phyloP scores from a whole-genome alignment of 2,888 invertebrate species.

The Parapristionchus giblindavisi region DNA sequence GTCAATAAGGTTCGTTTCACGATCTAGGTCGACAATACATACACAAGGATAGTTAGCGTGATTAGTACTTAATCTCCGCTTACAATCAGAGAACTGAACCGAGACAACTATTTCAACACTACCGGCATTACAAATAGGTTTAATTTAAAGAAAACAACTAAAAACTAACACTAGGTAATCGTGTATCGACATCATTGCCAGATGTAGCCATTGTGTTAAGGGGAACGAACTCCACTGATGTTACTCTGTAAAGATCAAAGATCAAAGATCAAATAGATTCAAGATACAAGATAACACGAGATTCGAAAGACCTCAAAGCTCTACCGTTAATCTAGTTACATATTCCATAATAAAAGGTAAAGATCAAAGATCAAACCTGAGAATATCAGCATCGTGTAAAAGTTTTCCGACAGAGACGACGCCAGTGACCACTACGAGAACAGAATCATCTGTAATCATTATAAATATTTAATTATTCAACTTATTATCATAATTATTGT shows the following conservation, averaged over 20 bases:
- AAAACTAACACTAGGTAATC: slow-evolving; percentile 63
- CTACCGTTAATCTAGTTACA: not conserved
- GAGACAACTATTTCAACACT: too few species aligned
- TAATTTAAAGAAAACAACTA: too few species aligned
- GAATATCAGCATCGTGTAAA: slow-evolving; percentile 91
- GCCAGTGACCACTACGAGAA: slow-evolving; percentile 91
- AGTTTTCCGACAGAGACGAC: slow-evolving; percentile 96
- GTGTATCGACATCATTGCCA: slow-evolving; percentile 54
- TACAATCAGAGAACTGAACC: too few species aligned
- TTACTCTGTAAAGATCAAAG: slow-evolving; percentile 45
- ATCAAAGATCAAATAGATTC: not conserved
- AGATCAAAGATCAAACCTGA: slow-evolving; percentile 79
- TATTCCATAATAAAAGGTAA: not conserved
- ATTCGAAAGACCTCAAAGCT: too few species aligned
- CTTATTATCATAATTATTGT: too few species aligned
- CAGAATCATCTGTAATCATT: slow-evolving; percentile 79
- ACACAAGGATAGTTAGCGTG: too few species aligned
- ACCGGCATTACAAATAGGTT: too few species aligned
- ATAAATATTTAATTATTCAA: too few species aligned
- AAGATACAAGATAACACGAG: not conserved
- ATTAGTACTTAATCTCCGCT: too few species aligned
- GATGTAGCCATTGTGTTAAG: slow-evolving; percentile 49
- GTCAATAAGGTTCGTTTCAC: too few species aligned
- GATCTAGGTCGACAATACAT: too few species aligned
- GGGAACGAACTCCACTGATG: slow-evolving; percentile 64